These are phyloP conservation scores for Hippocampus abdominalis DNA, from an alignment of 2,113 vertebrate species.

Conservation along the genomic window DNA sequence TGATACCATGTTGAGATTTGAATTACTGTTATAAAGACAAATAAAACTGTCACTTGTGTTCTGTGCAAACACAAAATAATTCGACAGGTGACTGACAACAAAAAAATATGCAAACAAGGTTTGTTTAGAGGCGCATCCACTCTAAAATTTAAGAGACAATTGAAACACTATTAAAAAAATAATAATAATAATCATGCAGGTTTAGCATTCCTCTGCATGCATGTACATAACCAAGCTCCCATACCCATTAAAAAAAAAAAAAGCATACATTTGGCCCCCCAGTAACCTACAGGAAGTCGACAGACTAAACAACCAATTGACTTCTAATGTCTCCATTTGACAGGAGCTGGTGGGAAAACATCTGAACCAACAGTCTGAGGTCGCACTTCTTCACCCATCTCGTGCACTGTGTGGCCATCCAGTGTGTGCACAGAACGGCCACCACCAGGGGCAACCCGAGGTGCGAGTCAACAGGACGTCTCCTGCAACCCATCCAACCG, in stretches of 20 bases:
- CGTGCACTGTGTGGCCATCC: slow-evolving; percentile 11
- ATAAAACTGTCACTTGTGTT: too few relatives aligned
- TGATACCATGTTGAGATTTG: too few relatives aligned
- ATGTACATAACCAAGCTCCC: too few relatives aligned
- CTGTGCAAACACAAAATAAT: too few relatives aligned
- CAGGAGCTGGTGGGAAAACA: slow-evolving; percentile 62
- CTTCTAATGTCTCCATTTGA: slow-evolving; percentile 25
- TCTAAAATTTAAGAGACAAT: background rate
- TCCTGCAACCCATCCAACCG: slow-evolving; percentile 28
- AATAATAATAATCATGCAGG: too few relatives aligned
- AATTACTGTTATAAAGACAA: too few relatives aligned
- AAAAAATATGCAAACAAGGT: background rate
- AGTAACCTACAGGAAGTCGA: slow-evolving; percentile 22
- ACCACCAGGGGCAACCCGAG: slow-evolving; percentile 19
- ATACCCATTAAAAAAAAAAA: background rate
- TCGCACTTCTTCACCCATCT: slow-evolving; percentile 14
- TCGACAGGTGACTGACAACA: too few relatives aligned
- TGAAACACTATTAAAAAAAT: too few relatives aligned
- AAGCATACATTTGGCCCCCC: background rate
- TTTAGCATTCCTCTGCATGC: too few relatives aligned
- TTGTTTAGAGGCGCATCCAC: too few relatives aligned
- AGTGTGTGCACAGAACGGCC: slow-evolving; percentile 13
- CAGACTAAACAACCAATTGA: slow-evolving; percentile 56
- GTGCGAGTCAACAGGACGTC: slow-evolving; percentile 43
- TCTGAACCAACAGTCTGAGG: slow-evolving; percentile 60